Conservation (phyloP, 2,888 invertebrate genomes). For the Bimastos eiseni region DNA sequence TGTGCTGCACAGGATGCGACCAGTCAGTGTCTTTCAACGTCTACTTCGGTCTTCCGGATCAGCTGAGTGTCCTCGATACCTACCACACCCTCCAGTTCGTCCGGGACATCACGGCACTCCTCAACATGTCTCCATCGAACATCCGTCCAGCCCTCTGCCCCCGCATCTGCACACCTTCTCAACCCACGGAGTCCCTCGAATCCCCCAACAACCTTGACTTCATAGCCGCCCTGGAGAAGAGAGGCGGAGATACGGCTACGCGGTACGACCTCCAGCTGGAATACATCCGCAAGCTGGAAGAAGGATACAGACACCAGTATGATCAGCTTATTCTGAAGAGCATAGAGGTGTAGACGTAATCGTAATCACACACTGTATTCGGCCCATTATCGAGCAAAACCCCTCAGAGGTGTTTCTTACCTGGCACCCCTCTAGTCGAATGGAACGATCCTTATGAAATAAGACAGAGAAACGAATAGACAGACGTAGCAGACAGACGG, state of each 20-base stretch:
- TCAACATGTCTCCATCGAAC: not conserved
- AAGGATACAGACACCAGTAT: not conserved
- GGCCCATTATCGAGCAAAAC: not conserved
- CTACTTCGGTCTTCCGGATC: slow-evolving; percentile 1
- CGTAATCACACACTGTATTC: not conserved
- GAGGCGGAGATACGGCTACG: not conserved
- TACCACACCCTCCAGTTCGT: not conserved
- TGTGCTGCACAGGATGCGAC: not conserved
- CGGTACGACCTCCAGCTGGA: not conserved
- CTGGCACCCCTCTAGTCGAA: not conserved
- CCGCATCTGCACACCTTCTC: not conserved
- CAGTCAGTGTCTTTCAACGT: not conserved
- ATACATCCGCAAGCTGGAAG: slow-evolving; percentile 18
- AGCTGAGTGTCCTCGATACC: slow-evolving; percentile 8
- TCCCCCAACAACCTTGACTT: not conserved
- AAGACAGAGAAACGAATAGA: no score
- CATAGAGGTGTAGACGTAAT: not conserved
- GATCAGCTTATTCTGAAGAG: not conserved
- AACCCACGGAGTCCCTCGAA: not conserved
- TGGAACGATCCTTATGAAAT: no score
- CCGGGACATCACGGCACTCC: not conserved
- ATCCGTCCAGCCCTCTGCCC: slow-evolving; percentile 7
- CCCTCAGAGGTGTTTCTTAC: not conserved
- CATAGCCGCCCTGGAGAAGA: not conserved
- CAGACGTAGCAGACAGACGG: no score